A percentile compares a stretch with the other conserved stretches of the same genome.
These are phyloP conservation scores for Gari tellinella DNA, from an alignment of 2,888 invertebrate genomes.

Conservation along the genomic window DNA sequence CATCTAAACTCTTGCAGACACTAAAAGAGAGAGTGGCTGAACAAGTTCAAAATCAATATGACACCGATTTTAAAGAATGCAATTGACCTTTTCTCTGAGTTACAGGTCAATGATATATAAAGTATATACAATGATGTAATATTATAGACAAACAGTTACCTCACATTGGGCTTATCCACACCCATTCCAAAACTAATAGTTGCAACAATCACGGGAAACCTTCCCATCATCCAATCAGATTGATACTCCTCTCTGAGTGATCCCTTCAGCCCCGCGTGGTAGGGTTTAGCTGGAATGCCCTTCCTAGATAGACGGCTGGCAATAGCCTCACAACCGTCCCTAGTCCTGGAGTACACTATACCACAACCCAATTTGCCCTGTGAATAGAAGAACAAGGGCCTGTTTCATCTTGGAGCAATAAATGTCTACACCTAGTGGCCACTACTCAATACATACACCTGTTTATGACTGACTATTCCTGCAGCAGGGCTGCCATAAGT, in stretches of 20 bases:
- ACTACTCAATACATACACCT: no score
- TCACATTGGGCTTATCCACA: constrained; percentile 97
- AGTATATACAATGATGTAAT: neutral
- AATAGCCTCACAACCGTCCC: constrained; percentile 95
- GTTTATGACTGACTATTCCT: no score
- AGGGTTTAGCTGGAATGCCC: constrained; percentile 90
- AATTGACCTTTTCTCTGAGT: no score
- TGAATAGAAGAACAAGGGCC: constrained; percentile 10
- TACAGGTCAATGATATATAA: no score
- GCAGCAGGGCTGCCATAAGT: no score
- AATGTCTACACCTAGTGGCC: no score
- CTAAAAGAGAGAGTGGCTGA: no score
- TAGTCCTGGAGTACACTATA: constrained; percentile 97
- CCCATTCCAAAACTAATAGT: constrained; percentile 99
- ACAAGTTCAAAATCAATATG: no score
- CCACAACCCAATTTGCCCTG: constrained; percentile 88
- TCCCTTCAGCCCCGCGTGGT: constrained; percentile 90
- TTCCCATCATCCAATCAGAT: constrained; percentile 96
- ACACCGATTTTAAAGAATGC: no score
- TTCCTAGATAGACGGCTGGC: constrained; percentile 89
- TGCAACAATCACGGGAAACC: constrained; percentile 95
- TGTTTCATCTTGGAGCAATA: no score
- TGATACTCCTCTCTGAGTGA: constrained; percentile 91
- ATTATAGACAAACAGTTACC: constrained; percentile 84
- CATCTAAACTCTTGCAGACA: no score